Conservation (phyloP, 2,113 vertebrate genomes). For the Xiphophorus maculatus region DNA sequence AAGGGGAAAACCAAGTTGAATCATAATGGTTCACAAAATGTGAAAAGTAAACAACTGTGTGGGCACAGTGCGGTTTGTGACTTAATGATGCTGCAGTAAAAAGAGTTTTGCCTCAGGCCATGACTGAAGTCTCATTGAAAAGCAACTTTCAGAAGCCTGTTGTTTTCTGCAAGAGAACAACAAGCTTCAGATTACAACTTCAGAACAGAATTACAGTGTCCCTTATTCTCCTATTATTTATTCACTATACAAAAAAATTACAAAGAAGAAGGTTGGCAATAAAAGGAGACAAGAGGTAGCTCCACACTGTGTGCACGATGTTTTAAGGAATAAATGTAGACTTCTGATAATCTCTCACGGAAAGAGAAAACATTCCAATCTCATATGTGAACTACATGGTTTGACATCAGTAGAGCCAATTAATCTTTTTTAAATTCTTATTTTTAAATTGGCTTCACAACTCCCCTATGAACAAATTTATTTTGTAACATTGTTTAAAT, state of each 20-base stretch:
- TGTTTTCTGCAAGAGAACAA: neutral
- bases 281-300: too few species aligned
- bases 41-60: conserved; percentile 45
- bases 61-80: conserved; percentile 26
- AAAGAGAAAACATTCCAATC: too few species aligned
- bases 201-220: neutral
- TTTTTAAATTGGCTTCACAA: too few species aligned
- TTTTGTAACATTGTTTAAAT: too few species aligned
- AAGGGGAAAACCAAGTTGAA: conserved; percentile 50
- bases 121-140: neutral
- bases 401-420: too few species aligned
- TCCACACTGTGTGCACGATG: too few species aligned
- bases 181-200: neutral
- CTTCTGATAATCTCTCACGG: neutral
- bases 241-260: neutral
- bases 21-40: conserved; percentile 31
- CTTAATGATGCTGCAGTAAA: conserved; percentile 21
- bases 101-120: conserved; percentile 29
- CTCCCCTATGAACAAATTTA: too few species aligned
- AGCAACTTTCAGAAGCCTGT: neutral
- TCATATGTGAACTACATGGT: too few species aligned
- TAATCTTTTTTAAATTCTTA: too few species aligned
- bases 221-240: neutral
- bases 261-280: neutral
- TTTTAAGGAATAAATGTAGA: neutral